phyloP scores from a whole-genome alignment of 2,797 vertebrate species.

The Notamacropus eugenii region DNA sequence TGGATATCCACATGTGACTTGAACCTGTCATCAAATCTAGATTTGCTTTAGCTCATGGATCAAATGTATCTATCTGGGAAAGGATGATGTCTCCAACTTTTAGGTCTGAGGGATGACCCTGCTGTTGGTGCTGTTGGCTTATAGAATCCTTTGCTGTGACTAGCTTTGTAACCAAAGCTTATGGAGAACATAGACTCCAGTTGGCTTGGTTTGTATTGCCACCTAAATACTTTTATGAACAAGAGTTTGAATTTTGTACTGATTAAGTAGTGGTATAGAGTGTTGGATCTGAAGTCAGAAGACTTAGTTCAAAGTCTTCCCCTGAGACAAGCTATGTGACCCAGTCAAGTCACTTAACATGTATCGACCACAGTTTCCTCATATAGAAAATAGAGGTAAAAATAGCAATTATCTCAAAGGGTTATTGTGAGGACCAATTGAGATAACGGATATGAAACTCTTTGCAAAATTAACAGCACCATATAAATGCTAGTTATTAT shows the following conservation, averaged over 20 bases:
- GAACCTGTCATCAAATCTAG: neutral
- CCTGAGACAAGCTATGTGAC: neutral
- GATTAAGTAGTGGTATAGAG: neutral
- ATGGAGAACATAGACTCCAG: neutral
- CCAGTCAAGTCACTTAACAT: neutral
- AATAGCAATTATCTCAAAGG: neutral
- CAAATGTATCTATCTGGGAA: neutral
- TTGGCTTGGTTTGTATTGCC: neutral
- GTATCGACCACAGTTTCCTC: neutral
- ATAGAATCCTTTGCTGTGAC: neutral
- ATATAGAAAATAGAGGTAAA: neutral
- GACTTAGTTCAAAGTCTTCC: neutral
- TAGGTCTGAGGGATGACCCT: neutral
- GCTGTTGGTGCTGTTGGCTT: neutral
- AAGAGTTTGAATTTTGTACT: neutral
- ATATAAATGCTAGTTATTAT: neutral
- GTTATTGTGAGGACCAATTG: neutral
- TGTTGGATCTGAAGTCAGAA: neutral
- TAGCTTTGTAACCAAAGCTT: neutral
- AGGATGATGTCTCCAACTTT: neutral
- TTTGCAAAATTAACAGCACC: neutral
- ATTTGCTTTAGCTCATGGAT: neutral
- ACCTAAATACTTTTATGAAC: neutral
- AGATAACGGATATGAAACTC: neutral
- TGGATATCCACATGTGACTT: neutral